Evolutionary conservation across 2,797 vertebrate species (phyloP), one percentile per base, ranked within the genome.

Genomic region (Peromyscus eremicus): DNA sequence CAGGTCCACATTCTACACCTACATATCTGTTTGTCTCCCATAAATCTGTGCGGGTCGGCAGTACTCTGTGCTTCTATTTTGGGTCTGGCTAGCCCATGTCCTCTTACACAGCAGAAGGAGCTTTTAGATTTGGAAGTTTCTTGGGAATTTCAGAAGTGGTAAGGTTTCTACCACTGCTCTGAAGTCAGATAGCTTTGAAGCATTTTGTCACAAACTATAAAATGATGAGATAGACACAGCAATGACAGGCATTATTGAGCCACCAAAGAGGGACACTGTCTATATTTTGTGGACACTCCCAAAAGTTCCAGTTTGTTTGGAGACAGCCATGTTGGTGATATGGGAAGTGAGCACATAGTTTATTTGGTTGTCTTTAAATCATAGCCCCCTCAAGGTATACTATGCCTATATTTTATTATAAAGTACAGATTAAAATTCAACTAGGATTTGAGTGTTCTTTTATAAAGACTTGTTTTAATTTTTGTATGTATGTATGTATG

Each of bases 81-180:
- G 90, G 57, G 21, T 25, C 0, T 1, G 19, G 17, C 75, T 88
- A 29, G 57, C 11, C 37, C 62, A 62, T 52, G 77, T 46, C 66
- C 6, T 94, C 92, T 92, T 91, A 87, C 57, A 62, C 12, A n/a
- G 7, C n/a, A 34, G 91, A 92, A 93, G 32, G 0, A 4, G 32
- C 76, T 40, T 8, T 82, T 11, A 34, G 25, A 57, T 13, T 85
- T 29, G 5, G 14, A 93, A 60, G 14, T 73, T 94, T 92, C 40
- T 87, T 89, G 52, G n/a, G 8, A 88, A 49, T 70, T 96, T 70
- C 46, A 94, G 64, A 94, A 90, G 11, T 94, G 29, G 46, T 70
- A 75, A 92, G 10, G 32, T 88, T 97, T 96, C 46, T 55, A 88
- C 49, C 70, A 32, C 40, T 62, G 12, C 64, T 96, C 95, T 80